Conservation (phyloP, 2,797 vertebrate species). For the Paratrypauchen microcephalus region DNA sequence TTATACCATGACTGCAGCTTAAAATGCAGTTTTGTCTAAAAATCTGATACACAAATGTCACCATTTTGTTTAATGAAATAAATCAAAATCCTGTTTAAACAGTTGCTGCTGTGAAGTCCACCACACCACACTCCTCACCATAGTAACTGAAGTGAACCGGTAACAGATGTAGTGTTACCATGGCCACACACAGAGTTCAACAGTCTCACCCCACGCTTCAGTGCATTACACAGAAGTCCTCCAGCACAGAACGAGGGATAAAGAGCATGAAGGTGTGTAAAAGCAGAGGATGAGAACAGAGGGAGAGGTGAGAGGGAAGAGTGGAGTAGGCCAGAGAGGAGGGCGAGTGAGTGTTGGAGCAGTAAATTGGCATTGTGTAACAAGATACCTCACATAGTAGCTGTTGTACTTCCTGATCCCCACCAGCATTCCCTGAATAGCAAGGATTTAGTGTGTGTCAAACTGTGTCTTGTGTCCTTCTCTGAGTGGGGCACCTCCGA, state of each 20-base stretch:
- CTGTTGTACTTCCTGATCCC: conserved; percentile 79
- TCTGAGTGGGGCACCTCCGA: conserved; percentile 37
- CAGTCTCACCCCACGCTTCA: conserved; percentile 37
- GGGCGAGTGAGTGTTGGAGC: conserved; percentile 85
- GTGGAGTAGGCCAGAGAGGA: conserved; percentile 82
- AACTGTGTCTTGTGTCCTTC: conserved; percentile 17
- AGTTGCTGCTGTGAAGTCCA: not conserved
- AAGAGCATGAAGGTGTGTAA: conserved; percentile 48
- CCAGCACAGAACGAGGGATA: conserved; percentile 47
- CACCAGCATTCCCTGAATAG: conserved; percentile 78
- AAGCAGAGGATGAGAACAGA: conserved; percentile 28
- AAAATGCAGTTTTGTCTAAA: too few relatives aligned
- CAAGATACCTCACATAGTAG: conserved; percentile 89
- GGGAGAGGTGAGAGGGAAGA: conserved; percentile 49
- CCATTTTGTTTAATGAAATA: too few relatives aligned
- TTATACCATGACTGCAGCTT: too few relatives aligned
- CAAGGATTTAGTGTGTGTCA: conserved; percentile 78
- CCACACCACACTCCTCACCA: not conserved
- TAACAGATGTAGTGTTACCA: conserved; percentile 36
- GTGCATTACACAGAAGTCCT: conserved; percentile 55
- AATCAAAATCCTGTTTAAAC: too few relatives aligned
- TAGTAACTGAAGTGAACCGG: conserved; percentile 6
- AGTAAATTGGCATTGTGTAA: conserved; percentile 89
- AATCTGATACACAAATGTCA: too few relatives aligned
- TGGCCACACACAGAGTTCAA: conserved; percentile 48